A percentile compares a stretch with the other conserved stretches of the same genome.
phyloP scores from a whole-genome alignment of 2,888 invertebrate species.

The Eurytoma californica region DNA sequence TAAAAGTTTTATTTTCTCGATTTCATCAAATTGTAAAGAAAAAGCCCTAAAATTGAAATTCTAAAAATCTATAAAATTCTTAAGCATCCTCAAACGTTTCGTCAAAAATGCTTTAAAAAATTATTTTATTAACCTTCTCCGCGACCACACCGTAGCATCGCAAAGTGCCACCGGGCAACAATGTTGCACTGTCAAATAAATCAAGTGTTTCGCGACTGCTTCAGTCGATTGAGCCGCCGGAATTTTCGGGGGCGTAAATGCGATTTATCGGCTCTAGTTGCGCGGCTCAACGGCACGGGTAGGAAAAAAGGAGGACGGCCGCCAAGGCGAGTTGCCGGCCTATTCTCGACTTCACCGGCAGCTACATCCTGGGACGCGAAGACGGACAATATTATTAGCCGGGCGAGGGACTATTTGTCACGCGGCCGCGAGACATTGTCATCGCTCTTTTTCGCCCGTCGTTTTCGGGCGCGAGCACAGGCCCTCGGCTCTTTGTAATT shows the following conservation, averaged over 20 bases:
- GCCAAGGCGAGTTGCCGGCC: too few species aligned
- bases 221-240: constrained; percentile 24
- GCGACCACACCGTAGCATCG: background rate
- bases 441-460: background rate
- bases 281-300: background rate
- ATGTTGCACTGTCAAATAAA: too few species aligned
- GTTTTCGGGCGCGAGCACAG: background rate
- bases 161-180: background rate
- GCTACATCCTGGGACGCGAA: background rate
- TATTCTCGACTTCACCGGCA: too few species aligned
- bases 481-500: constrained; percentile 17
- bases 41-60: too few species aligned
- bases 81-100: too few species aligned
- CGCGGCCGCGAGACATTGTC: constrained; percentile 7
- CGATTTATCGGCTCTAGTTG: constrained; percentile 43
- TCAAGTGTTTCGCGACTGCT: too few species aligned
- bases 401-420: background rate
- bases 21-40: too few species aligned
- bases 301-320: background rate
- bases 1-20: too few species aligned
- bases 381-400: background rate
- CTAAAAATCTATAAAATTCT: too few species aligned
- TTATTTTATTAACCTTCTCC: too few species aligned
- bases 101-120: too few species aligned
- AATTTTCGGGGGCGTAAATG: constrained; percentile 51